Evolutionary conservation across 2,888 invertebrate genomes (phyloP).

Genomic region (Diplazon laetatorius): DNA sequence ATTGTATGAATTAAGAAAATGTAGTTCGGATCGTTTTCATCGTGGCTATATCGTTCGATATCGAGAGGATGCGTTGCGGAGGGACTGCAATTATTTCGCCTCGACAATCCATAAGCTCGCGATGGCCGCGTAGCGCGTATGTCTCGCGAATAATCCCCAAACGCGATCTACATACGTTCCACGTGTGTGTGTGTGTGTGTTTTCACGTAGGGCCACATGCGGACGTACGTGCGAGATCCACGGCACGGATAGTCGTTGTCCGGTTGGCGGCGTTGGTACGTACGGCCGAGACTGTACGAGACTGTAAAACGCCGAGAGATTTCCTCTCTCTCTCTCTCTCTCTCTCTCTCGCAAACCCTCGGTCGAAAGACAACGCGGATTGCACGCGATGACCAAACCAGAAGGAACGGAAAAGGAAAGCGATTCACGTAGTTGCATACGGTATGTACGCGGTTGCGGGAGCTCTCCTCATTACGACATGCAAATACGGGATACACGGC

Average conservation of each 20-base stretch:
- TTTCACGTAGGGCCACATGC: not conserved
- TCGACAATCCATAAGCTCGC: conserved; percentile 50
- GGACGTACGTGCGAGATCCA: not conserved
- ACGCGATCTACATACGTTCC: conserved; percentile 55
- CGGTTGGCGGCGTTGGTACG: conserved; percentile 45
- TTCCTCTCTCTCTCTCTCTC: too few species aligned
- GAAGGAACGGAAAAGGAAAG: conserved; percentile 32
- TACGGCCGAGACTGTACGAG: too few species aligned
- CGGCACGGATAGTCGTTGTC: conserved; percentile 46
- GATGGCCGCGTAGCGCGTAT: conserved; percentile 22
- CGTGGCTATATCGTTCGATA: conserved; percentile 10
- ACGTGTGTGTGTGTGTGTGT: not conserved
- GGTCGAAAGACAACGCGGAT: not conserved
- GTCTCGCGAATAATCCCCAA: conserved; percentile 35
- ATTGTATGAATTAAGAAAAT: not conserved
- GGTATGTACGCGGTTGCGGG: conserved; percentile 56
- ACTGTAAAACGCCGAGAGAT: conserved; percentile 52
- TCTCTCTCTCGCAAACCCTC: not conserved
- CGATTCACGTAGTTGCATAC: conserved; percentile 13
- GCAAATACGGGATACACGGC: conserved; percentile 71
- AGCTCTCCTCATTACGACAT: conserved; percentile 72
- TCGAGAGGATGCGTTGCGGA: conserved; percentile 28
- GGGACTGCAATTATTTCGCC: conserved; percentile 65
- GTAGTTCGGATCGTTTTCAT: conserved; percentile 16
- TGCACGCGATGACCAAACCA: conserved; percentile 5